Evolutionary conservation across 2,113 vertebrate species (phyloP), one percentile per base, ranked within the genome.

Genomic region (Sitta europaea): DNA sequence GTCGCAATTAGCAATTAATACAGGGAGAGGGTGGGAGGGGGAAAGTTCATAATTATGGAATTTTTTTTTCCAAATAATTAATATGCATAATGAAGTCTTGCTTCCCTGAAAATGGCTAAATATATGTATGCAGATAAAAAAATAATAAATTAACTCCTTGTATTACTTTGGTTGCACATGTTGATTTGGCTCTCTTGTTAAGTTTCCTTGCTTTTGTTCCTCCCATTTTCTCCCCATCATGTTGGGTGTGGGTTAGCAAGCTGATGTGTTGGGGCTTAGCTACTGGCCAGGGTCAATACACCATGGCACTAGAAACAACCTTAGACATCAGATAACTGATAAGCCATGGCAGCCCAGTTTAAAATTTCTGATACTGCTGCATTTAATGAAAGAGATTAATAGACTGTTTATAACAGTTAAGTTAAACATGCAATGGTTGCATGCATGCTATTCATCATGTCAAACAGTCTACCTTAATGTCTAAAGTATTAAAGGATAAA

Each of bases 371-470:
- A 35, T 63, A 78, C 2, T 0, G 0, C 4, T 51, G 35, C 7
- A 22, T 54, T 75, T 91, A 92, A 57, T 72, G 36, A 81, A 95
- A 82, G 24, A 77, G 14, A 91, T 94, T 81, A 85, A 94, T 65
- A 78, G 43, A 47, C 18, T 85, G 54, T 57, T 95, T 94, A 75
- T 21, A 66, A 42, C 21, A 87, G 36, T 35, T 50, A 82, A 79
- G 27, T 54, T 68, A 27, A 76, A 36, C 1, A 1, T 35, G 33
- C 42, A 92, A 14, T 53, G 33, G 18, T 75, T 75, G 42, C 10
- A 25, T 73, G 50, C 36, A 12, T 82, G 47, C 28, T 68, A 89
- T 94, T 93, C 62, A 91, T 94, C 86, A 83, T 72, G 48, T 82
- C 82, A 79, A 7, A 40, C 19, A 81, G 53, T 63, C 25, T 83